A percentile compares a stretch with the other conserved stretches of the same genome.
Conservation (phyloP, 1,140 invertebrate species). For the Hormaphis cornu region DNA sequence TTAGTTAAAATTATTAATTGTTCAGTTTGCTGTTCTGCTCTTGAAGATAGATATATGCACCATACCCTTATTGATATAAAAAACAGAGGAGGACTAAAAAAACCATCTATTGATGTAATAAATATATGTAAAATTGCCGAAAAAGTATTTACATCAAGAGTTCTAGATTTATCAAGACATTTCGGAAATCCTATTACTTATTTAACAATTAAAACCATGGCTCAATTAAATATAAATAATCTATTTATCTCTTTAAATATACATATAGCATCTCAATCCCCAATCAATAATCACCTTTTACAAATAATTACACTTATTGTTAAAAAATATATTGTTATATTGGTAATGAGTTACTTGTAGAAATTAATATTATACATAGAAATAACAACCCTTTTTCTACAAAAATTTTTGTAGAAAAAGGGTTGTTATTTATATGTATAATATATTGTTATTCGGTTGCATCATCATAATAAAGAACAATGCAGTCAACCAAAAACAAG, state of each 20-base stretch:
- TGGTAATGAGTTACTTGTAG: too few species aligned
- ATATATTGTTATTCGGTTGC: not conserved
- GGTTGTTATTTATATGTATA: too few species aligned
- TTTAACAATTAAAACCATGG: too few species aligned
- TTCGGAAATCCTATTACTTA: too few species aligned
- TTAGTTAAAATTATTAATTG: not conserved
- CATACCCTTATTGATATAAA: not conserved
- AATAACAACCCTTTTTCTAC: too few species aligned
- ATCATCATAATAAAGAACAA: slow-evolving; percentile 1
- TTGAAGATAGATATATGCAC: not conserved
- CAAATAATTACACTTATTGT: not conserved
- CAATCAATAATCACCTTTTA: not conserved
- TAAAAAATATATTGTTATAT: not conserved
- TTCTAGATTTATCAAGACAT: too few species aligned
- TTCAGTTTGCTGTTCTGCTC: not conserved
- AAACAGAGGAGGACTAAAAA: not conserved
- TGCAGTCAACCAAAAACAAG: not conserved
- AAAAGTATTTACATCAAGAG: not conserved
- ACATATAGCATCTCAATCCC: not conserved
- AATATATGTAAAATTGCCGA: not conserved
- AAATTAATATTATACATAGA: too few species aligned
- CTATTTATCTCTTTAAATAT: not conserved
- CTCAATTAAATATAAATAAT: too few species aligned
- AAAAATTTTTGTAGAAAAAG: too few species aligned
- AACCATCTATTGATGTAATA: not conserved